Conservation (phyloP, 2,888 invertebrate genomes). For the Scaptomyza caliginosa region DNA sequence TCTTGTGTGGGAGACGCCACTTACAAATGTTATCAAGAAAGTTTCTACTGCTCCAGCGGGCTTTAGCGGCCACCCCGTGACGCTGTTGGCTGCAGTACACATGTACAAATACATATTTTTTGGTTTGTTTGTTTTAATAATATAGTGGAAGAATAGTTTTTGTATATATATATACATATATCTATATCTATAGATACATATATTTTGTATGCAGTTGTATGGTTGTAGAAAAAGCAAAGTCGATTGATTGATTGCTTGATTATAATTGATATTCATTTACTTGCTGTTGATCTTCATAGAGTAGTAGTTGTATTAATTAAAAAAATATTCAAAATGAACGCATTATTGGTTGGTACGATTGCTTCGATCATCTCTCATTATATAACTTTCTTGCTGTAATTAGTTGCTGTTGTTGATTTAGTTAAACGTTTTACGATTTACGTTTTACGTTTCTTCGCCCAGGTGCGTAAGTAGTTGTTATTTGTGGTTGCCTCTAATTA, state of each 20-base stretch:
- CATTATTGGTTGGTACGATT: slow-evolving; percentile 73
- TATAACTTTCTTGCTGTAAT: slow-evolving; percentile 33
- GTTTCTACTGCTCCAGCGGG: slow-evolving; percentile 84
- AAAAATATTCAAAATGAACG: slow-evolving; percentile 70
- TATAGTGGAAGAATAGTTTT: slow-evolving; percentile 74
- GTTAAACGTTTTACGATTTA: background rate
- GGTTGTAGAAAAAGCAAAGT: slow-evolving; percentile 80
- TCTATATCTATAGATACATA: too few species aligned
- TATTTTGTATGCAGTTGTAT: slow-evolving; percentile 68
- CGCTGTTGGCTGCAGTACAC: slow-evolving; percentile 83
- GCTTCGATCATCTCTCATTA: slow-evolving; percentile 34
- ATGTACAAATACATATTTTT: slow-evolving; percentile 78
- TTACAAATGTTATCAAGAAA: slow-evolving; percentile 84
- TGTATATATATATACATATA: slow-evolving; percentile 44
- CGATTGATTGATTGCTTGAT: slow-evolving; percentile 67
- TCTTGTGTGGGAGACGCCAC: slow-evolving; percentile 62
- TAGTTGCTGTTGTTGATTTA: slow-evolving; percentile 25
- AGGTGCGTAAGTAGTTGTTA: slow-evolving; percentile 45
- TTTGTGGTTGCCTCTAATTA: slow-evolving; percentile 62
- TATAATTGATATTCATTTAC: slow-evolving; percentile 47
- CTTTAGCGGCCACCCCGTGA: slow-evolving; percentile 83
- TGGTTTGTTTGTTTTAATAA: slow-evolving; percentile 61
- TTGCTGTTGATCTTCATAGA: slow-evolving; percentile 48
- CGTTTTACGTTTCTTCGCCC: slow-evolving; percentile 38
- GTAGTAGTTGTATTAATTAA: slow-evolving; percentile 11